Conservation (phyloP, 2,888 invertebrate genomes). For the Drosophila percnosoma region DNA sequence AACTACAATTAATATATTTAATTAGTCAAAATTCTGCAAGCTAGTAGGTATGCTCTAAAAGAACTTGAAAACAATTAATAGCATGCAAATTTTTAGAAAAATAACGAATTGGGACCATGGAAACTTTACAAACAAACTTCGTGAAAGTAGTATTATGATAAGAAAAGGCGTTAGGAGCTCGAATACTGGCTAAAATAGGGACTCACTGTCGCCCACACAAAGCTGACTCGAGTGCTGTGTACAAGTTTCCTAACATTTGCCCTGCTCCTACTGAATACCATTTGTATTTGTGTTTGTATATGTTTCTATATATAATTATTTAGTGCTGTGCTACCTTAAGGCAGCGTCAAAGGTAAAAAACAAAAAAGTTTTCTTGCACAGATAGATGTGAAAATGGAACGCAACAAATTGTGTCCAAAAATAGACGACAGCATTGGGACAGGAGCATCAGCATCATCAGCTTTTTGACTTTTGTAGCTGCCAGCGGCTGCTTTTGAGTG, state of each 20-base stretch:
- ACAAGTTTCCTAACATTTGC: conserved; percentile 38
- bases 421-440: conserved; percentile 59
- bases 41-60: neutral
- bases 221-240: conserved; percentile 21
- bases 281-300: conserved; percentile 9
- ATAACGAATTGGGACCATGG: neutral
- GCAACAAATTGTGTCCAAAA: conserved; percentile 72
- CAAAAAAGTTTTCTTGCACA: conserved; percentile 23
- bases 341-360: conserved; percentile 74
- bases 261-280: conserved; percentile 20
- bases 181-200: conserved; percentile 31
- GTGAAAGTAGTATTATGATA: conserved; percentile 33
- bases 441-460: conserved; percentile 6
- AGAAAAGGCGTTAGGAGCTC: conserved; percentile 19
- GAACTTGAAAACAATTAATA: neutral
- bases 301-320: conserved; percentile 50
- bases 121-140: conserved; percentile 34
- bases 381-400: conserved; percentile 68
- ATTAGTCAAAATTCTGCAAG: neutral
- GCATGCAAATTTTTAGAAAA: neutral
- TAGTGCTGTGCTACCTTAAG: conserved; percentile 66
- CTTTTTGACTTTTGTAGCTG: conserved; percentile 57
- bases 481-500: conserved; percentile 36
- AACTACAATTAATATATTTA: neutral
- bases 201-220: conserved; percentile 45